Conservation (phyloP, 2,888 invertebrate genomes). For the Diabrotica balteata region DNA sequence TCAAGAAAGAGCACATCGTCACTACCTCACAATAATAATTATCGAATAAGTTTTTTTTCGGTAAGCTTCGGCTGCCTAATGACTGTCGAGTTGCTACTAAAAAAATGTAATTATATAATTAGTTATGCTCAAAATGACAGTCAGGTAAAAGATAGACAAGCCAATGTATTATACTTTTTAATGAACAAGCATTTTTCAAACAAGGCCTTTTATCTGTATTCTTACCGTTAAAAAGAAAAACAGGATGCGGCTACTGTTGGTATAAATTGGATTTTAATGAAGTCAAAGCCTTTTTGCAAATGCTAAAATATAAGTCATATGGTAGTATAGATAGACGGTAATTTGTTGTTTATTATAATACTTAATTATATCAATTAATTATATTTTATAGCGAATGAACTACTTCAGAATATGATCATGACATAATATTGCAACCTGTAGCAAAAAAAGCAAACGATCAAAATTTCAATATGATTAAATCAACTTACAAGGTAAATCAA, state of each 20-base stretch:
- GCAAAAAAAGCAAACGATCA: too few species aligned
- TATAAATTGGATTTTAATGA: too few species aligned
- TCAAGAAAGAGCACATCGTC: conserved; percentile 48
- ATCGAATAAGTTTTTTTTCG: conserved; percentile 52
- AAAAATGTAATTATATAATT: conserved; percentile 60
- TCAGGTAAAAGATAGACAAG: conserved; percentile 55
- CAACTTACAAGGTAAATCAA: too few species aligned
- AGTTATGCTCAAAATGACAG: conserved; percentile 61
- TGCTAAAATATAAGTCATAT: too few species aligned
- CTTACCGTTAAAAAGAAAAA: conserved; percentile 3
- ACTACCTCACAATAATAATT: conserved; percentile 52
- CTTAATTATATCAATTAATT: too few species aligned
- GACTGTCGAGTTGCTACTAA: conserved; percentile 51
- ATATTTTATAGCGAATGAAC: too few species aligned
- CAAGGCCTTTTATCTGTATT: conserved; percentile 20
- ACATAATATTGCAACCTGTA: too few species aligned
- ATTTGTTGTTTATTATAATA: too few species aligned
- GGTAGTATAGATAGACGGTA: too few species aligned
- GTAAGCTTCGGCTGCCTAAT: conserved; percentile 50
- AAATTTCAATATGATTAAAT: too few species aligned
- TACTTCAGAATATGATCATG: too few species aligned
- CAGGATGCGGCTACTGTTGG: not conserved
- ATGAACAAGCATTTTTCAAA: conserved; percentile 47
- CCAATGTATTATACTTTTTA: conserved; percentile 49
- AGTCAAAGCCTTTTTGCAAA: too few species aligned